Percentiles rank a stretch among this genome's conserved stretches.
Evolutionary conservation across 2,797 vertebrate genomes (phyloP).

Genomic region (Cyclopterus lumpus): DNA sequence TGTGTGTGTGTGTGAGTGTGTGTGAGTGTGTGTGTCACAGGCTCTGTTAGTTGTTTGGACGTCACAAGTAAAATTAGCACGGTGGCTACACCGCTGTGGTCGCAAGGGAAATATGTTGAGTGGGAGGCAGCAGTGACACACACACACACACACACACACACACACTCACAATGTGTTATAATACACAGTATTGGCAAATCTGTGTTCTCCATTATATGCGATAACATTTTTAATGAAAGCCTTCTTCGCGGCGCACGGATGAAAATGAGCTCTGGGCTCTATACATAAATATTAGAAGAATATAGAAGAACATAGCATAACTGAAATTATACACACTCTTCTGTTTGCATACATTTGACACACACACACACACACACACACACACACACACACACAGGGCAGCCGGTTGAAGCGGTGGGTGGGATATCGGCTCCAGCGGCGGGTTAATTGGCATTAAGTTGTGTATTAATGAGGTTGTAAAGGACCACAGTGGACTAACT

Average conservation of each 20-base stretch:
- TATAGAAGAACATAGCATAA: neutral
- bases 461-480: slow-evolving; percentile 76
- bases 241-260: slow-evolving; percentile 3
- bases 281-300: no score
- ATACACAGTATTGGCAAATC: slow-evolving; percentile 40
- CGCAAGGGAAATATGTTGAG: slow-evolving; percentile 60
- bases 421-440: slow-evolving; percentile 62
- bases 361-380: slow-evolving; percentile 17
- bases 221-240: slow-evolving; percentile 48
- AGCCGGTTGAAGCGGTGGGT: slow-evolving; percentile 66
- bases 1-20: neutral
- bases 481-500: slow-evolving; percentile 69
- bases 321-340: slow-evolving; percentile 9
- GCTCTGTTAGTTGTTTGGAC: slow-evolving; percentile 40
- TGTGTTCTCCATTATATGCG: slow-evolving; percentile 53
- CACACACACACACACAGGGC: slow-evolving; percentile 32
- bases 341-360: no score
- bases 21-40: slow-evolving; percentile 11
- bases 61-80: slow-evolving; percentile 63
- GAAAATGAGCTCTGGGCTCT: slow-evolving; percentile 12
- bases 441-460: slow-evolving; percentile 76
- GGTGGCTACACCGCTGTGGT: slow-evolving; percentile 38
- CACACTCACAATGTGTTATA: slow-evolving; percentile 43
- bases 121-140: slow-evolving; percentile 45
- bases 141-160: neutral